Base-by-base conservation (phyloP, 2,888 invertebrate genomes). In the Ceraclea dissimilis region DNA sequence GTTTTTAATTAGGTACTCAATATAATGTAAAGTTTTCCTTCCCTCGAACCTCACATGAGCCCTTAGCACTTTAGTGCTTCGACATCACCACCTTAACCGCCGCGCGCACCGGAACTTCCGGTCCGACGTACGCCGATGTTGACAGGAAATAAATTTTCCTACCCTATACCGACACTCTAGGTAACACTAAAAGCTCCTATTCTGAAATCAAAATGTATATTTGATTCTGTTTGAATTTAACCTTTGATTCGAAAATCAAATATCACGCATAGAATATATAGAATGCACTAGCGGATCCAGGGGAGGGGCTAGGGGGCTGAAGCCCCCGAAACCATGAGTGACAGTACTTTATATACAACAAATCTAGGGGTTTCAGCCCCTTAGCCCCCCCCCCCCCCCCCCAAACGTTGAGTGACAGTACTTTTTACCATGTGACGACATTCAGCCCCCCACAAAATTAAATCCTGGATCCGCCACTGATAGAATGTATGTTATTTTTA, bases 231-330 rank as follows among this genome's bases (percentile, higher is more conserved):
- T 39, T 39, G 39, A 39, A 39, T 39, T 39, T 13, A 13, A 39
- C 4, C 21, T 31, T 19, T 52, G 16, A 26, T 47, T 52, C 47
- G 31, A 31, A 22, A 47, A 46, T 52, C 46, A 52, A 52, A 52
- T 19, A 47, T 2, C 34, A 61, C 57, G 53, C 56, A 61, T 58
- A 55, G 58, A 59, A n/a, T n/a, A n/a, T n/a, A n/a, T n/a, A n/a
- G n/a, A n/a, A n/a, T n/a, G n/a, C n/a, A n/a, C n/a, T n/a, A n/a
- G n/a, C n/a, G n/a, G n/a, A n/a, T n/a, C n/a, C n/a, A n/a, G n/a
- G n/a, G n/a, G n/a, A n/a, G n/a, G n/a, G n/a, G n/a, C n/a, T n/a
- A n/a, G n/a, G n/a, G n/a, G n/a, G n/a, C n/a, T n/a, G n/a, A n/a
- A n/a, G n/a, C n/a, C n/a, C n/a, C n/a, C n/a, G n/a, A n/a, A n/a